These are phyloP conservation scores for Cloeon dipterum DNA, from an alignment of 2,888 invertebrate species.

Conservation along the genomic window DNA sequence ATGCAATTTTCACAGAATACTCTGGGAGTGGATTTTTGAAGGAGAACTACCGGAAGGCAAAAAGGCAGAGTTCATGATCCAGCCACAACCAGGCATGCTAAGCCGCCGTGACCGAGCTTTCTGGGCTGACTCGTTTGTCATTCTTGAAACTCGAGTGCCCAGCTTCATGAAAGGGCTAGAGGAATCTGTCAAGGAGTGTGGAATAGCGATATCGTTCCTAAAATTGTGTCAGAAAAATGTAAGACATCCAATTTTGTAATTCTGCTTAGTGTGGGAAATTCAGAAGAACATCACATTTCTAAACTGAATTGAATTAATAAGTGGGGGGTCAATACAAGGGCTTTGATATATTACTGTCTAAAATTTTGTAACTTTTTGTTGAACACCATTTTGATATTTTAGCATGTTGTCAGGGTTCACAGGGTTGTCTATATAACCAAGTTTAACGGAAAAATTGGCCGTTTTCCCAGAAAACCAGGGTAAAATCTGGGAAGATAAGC, in stretches of 20 bases:
- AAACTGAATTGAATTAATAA: too few species aligned
- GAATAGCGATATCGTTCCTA: conserved; percentile 45
- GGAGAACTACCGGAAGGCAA: conserved; percentile 51
- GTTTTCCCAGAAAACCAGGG: too few species aligned
- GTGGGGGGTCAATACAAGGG: conserved; percentile 3
- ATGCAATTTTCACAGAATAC: conserved; percentile 25
- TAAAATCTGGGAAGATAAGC: too few species aligned
- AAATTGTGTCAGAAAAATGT: conserved; percentile 46
- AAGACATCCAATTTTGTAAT: too few species aligned
- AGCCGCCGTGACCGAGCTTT: conserved; percentile 36
- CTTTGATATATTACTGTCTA: background rate
- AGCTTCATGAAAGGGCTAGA: conserved; percentile 39
- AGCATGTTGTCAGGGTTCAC: too few species aligned
- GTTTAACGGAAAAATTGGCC: too few species aligned
- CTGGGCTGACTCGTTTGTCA: conserved; percentile 39
- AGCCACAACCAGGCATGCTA: conserved; percentile 37
- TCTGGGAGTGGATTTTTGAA: conserved; percentile 68
- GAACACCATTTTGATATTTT: too few species aligned
- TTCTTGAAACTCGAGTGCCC: conserved; percentile 28
- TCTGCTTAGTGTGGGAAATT: conserved; percentile 1
- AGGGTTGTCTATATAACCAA: too few species aligned
- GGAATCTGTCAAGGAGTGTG: conserved; percentile 43
- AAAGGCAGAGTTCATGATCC: conserved; percentile 67
- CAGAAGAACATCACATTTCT: background rate
- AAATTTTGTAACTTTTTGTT: too few species aligned